These are phyloP conservation scores for Strigamia crassipes DNA, from an alignment of 2,888 invertebrate species.

Conservation along the genomic window DNA sequence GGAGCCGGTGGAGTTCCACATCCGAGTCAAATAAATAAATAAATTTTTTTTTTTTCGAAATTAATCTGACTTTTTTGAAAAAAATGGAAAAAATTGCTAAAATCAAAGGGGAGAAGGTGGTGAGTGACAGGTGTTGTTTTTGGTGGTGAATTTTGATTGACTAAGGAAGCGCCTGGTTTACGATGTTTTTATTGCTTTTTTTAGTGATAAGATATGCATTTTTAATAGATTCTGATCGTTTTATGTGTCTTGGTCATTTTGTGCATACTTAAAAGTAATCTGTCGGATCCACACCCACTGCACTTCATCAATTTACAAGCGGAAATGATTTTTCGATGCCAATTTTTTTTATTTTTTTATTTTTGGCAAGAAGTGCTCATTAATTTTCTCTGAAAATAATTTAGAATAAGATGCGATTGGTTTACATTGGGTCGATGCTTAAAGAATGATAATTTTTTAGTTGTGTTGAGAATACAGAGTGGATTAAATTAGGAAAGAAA, in stretches of 20 bases:
- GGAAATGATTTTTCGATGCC: neutral
- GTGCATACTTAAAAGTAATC: neutral
- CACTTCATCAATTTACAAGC: constrained; percentile 6
- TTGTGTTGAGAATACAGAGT: too few relatives aligned
- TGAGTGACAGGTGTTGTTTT: too few relatives aligned
- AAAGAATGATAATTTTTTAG: too few relatives aligned
- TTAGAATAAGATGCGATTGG: neutral
- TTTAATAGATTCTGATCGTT: neutral
- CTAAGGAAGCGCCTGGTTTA: neutral
- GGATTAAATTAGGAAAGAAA: too few relatives aligned
- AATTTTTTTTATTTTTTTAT: neutral
- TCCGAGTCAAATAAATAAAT: neutral
- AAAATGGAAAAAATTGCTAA: too few relatives aligned
- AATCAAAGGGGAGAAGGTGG: too few relatives aligned
- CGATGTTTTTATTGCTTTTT: neutral
- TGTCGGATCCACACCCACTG: constrained; percentile 5
- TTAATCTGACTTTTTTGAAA: neutral
- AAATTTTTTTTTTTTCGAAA: neutral
- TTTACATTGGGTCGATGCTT: neutral
- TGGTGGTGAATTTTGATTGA: neutral
- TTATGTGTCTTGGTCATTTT: neutral
- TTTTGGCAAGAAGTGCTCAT: neutral
- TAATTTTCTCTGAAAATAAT: neutral
- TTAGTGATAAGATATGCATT: neutral
- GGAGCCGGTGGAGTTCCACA: neutral